A percentile compares a stretch with the other conserved stretches of the same genome.
phyloP scores from a whole-genome alignment of 2,888 invertebrate species.

The Lepas anatifera region DNA sequence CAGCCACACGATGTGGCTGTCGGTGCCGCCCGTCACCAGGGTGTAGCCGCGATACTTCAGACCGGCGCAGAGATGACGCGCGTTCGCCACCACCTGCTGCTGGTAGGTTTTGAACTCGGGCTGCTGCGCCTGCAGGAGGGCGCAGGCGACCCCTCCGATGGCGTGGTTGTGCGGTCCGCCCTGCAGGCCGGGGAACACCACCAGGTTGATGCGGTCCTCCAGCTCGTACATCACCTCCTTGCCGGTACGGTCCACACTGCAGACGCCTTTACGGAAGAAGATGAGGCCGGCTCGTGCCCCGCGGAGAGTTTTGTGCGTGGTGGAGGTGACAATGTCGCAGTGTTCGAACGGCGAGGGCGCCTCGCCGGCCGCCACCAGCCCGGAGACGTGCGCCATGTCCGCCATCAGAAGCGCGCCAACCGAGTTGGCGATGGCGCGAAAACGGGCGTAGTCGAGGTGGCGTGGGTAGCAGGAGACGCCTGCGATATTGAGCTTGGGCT shows the following conservation, averaged over 20 bases:
- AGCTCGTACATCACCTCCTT: slow-evolving; percentile 75
- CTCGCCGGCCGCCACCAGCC: slow-evolving; percentile 76
- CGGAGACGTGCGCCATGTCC: slow-evolving; percentile 94
- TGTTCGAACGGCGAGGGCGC: slow-evolving; percentile 82
- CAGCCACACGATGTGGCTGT: slow-evolving; percentile 80
- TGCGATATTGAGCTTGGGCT: slow-evolving; percentile 74
- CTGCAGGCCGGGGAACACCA: slow-evolving; percentile 88
- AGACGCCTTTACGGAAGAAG: slow-evolving; percentile 82
- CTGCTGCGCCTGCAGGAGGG: slow-evolving; percentile 72
- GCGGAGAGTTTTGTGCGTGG: slow-evolving; percentile 85
- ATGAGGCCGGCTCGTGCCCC: slow-evolving; percentile 72
- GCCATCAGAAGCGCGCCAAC: slow-evolving; percentile 77
- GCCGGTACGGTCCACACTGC: slow-evolving; percentile 64
- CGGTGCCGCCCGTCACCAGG: slow-evolving; percentile 79
- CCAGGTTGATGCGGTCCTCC: slow-evolving; percentile 73
- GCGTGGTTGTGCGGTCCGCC: slow-evolving; percentile 96
- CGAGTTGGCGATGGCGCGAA: slow-evolving; percentile 50
- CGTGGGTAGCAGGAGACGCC: slow-evolving; percentile 86
- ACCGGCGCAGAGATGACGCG: slow-evolving; percentile 56
- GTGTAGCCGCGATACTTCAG: slow-evolving; percentile 59
- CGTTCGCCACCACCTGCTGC: slow-evolving; percentile 61
- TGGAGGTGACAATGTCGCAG: slow-evolving; percentile 84
- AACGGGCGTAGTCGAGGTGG: slow-evolving; percentile 72
- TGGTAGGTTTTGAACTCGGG: slow-evolving; percentile 76
- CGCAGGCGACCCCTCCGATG: slow-evolving; percentile 89